These are phyloP conservation scores for Celastrina argiolus DNA, from an alignment of 2,888 invertebrate species.

Conservation along the genomic window DNA sequence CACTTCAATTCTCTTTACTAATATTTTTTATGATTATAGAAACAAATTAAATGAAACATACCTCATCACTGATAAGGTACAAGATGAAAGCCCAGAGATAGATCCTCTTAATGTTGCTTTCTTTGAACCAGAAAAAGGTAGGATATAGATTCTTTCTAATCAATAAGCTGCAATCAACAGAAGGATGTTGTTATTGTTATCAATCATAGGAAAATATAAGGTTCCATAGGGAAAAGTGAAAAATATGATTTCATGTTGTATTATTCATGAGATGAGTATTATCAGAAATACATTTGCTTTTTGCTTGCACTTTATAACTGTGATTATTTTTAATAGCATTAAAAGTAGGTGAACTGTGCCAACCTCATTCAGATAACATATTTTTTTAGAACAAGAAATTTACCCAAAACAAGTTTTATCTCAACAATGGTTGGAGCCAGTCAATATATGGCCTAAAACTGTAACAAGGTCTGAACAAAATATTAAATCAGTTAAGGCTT, in stretches of 20 bases:
- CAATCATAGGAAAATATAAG: no score
- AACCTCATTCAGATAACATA: neutral
- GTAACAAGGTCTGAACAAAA: conserved; percentile 4
- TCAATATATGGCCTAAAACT: conserved; percentile 29
- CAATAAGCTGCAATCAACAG: neutral
- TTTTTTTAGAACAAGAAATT: neutral
- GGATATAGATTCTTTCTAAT: neutral
- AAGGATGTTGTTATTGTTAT: no score
- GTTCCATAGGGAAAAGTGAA: no score
- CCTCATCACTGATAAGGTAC: conserved; percentile 29
- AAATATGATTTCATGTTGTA: no score
- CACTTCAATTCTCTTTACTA: neutral
- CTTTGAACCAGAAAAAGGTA: conserved; percentile 37
- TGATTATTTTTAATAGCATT: no score
- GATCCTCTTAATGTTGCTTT: conserved; percentile 39
- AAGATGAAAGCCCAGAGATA: conserved; percentile 20
- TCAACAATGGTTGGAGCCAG: conserved; percentile 29
- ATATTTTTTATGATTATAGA: conserved; percentile 27
- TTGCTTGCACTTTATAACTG: no score
- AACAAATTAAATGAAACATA: conserved; percentile 40
- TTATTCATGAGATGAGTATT: no score
- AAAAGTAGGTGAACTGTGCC: no score
- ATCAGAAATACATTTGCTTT: no score
- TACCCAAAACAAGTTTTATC: conserved; percentile 20
- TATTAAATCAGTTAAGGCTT: neutral